A percentile compares a stretch with the other conserved stretches of the same genome.
Conservation (phyloP, 2,797 vertebrate species). For the Amniataba percoides region DNA sequence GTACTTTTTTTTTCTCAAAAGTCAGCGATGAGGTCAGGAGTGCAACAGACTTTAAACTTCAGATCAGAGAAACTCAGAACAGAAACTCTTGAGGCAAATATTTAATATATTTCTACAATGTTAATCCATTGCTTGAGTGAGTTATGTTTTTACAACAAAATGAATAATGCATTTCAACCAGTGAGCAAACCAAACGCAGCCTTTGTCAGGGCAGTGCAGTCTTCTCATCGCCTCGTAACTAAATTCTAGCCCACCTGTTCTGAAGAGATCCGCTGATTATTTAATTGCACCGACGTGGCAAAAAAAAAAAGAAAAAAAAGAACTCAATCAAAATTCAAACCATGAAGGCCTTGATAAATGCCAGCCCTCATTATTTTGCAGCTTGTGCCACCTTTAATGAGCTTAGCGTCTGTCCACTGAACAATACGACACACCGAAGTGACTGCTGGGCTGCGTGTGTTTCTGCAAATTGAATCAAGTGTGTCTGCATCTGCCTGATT, state of each 20-base stretch:
- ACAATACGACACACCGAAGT: constrained; percentile 46
- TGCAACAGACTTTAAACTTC: no score
- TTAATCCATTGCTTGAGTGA: neutral
- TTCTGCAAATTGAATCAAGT: constrained; percentile 66
- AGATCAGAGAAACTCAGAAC: no score
- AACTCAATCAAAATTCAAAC: constrained; percentile 55
- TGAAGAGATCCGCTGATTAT: constrained; percentile 22
- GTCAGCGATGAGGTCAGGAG: no score
- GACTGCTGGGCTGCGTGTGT: constrained; percentile 41
- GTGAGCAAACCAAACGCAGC: neutral
- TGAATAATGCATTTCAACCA: neutral
- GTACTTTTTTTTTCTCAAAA: no score
- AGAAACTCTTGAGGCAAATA: no score
- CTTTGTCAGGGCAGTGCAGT: neutral
- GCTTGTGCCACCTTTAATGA: constrained; percentile 59
- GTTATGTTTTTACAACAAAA: neutral
- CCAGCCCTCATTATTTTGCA: constrained; percentile 63
- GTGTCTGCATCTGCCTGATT: constrained; percentile 56
- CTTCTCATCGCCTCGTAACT: constrained; percentile 1
- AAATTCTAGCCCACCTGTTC: neutral
- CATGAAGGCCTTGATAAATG: constrained; percentile 64
- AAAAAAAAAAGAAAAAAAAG: constrained; percentile 27
- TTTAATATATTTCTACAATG: no score
- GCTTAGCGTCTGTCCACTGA: constrained; percentile 48
- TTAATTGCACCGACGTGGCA: neutral